phyloP scores from a whole-genome alignment of 2,113 vertebrate genomes.

The Collichthys lucidus region DNA sequence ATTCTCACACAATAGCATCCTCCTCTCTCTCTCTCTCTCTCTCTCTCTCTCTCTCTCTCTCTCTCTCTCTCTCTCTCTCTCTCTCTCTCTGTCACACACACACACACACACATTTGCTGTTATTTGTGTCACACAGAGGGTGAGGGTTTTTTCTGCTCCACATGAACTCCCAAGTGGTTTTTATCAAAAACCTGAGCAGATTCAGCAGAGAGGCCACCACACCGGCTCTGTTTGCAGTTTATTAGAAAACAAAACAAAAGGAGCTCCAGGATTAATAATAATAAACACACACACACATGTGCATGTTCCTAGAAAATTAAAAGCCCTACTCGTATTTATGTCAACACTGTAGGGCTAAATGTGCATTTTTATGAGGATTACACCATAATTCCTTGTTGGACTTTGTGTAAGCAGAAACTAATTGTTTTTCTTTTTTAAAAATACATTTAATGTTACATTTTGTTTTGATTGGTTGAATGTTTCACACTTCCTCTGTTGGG shows the following conservation, averaged over 20 bases:
- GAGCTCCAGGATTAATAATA: conserved; percentile 57
- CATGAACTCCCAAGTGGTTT: conserved; percentile 79
- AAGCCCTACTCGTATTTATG: conserved; percentile 23
- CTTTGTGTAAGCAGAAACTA: conserved; percentile 9
- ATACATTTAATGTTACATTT: not conserved
- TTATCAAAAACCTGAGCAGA: conserved; percentile 79
- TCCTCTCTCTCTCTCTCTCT: conserved; percentile 12
- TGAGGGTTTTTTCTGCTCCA: conserved; percentile 64
- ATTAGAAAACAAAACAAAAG: not conserved
- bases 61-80: conserved; percentile 32
- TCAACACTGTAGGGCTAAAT: conserved; percentile 8
- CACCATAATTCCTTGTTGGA: conserved; percentile 42
- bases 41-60: not conserved
- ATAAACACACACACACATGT: conserved; percentile 59
- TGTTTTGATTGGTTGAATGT: no score
- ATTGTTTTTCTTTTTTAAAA: not conserved
- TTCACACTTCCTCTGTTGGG: no score
- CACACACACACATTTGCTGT: conserved; percentile 61
- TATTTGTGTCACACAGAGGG: conserved; percentile 79
- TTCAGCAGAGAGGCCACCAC: conserved; percentile 59
- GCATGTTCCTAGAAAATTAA: conserved; percentile 61
- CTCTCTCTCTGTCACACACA: conserved; percentile 34
- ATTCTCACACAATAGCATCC: conserved; percentile 79
- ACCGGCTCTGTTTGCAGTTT: conserved; percentile 21
- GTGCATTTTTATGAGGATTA: conserved; percentile 42